Evolutionary conservation across 64 coral and sea anemone species (phyloP).

Genomic region (Cladopsammia gracilis): DNA sequence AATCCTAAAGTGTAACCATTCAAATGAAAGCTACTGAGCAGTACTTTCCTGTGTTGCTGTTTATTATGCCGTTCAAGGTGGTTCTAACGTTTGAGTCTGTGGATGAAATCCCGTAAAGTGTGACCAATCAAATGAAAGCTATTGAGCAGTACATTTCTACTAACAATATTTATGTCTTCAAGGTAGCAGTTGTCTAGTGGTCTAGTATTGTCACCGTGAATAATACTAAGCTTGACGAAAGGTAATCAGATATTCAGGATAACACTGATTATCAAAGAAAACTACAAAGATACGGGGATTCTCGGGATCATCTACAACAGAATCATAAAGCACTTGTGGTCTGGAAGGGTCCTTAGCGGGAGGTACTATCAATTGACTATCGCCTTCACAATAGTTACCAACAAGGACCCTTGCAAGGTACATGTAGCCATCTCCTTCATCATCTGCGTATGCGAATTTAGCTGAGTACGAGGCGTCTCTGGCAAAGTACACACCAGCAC

Average conservation of each 20-base stretch:
- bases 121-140: too few relatives aligned
- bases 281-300: conserved; percentile 59
- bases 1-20: too few relatives aligned
- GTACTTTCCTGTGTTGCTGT: too few relatives aligned
- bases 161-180: too few relatives aligned
- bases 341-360: conserved; percentile 12
- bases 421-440: not conserved
- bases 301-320: conserved; percentile 11
- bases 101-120: too few relatives aligned
- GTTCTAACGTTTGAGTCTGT: too few relatives aligned
- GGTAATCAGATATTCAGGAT: conserved; percentile 74
- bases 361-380: not conserved
- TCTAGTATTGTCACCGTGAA: too few relatives aligned
- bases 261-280: conserved; percentile 71
- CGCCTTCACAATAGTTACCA: not conserved
- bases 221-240: not conserved
- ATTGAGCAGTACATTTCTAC: too few relatives aligned
- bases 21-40: too few relatives aligned
- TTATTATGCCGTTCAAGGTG: too few relatives aligned
- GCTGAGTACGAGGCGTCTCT: conserved; percentile 51
- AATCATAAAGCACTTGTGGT: conserved; percentile 36
- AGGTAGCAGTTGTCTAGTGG: too few relatives aligned
- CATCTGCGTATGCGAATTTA: not conserved
- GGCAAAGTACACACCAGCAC: conserved; percentile 72
- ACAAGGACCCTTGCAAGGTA: conserved; percentile 39